A percentile compares a stretch with the other conserved stretches of the same genome.
Evolutionary conservation across 2,888 invertebrate genomes (phyloP).

Genomic region (Dynastes grantii): DNA sequence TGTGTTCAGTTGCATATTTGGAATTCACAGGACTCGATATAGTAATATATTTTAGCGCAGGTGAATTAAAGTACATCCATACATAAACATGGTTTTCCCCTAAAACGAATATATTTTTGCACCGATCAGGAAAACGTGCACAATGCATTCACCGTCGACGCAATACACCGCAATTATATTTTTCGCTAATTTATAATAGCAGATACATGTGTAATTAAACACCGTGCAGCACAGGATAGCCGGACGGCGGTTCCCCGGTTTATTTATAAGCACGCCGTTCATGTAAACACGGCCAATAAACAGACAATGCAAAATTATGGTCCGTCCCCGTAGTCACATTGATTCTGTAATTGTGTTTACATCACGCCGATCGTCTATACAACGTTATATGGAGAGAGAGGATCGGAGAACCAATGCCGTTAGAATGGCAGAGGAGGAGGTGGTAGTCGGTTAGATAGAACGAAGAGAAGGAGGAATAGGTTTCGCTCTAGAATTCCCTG

Average conservation of each 20-base stretch:
- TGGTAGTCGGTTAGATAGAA: neutral
- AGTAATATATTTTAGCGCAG: conserved; percentile 32
- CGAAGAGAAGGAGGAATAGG: conserved; percentile 21
- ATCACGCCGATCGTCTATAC: conserved; percentile 57
- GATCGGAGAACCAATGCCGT: conserved; percentile 26
- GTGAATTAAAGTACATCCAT: conserved; percentile 33
- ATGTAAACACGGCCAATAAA: conserved; percentile 59
- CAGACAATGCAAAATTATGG: conserved; percentile 58
- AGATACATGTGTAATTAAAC: conserved; percentile 54
- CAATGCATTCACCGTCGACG: conserved; percentile 33
- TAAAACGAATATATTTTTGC: conserved; percentile 30
- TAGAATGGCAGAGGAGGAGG: conserved; percentile 29
- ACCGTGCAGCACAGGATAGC: conserved; percentile 48
- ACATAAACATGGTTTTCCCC: conserved; percentile 21
- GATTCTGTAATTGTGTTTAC: conserved; percentile 61
- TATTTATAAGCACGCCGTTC: conserved; percentile 56
- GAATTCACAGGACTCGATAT: neutral
- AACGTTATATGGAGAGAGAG: conserved; percentile 35
- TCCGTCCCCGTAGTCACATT: conserved; percentile 59
- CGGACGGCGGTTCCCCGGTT: conserved; percentile 45
- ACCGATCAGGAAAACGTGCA: conserved; percentile 37
- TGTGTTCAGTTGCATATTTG: neutral
- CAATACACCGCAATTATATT: conserved; percentile 50
- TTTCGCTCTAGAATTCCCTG: conserved; percentile 43
- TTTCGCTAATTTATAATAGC: conserved; percentile 53